These are phyloP conservation scores for Megatriorchis doriae DNA, from an alignment of 2,113 vertebrate species.

Conservation along the genomic window DNA sequence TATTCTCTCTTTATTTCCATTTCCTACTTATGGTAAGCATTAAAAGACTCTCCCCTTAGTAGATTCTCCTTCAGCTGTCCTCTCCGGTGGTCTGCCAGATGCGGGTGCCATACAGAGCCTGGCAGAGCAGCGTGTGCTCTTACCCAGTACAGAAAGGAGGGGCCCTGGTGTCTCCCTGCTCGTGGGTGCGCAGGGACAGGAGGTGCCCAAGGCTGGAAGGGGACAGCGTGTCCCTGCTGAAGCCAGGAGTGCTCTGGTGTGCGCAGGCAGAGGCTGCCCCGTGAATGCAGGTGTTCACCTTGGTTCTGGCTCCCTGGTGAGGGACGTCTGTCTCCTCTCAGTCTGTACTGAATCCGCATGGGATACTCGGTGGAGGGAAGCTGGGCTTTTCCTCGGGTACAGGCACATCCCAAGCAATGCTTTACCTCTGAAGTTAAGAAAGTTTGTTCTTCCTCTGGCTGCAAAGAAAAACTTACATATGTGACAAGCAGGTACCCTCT, in stretches of 20 bases:
- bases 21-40: no score
- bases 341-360: neutral
- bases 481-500: neutral
- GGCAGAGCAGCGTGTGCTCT: fast-evolving
- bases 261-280: fast-evolving
- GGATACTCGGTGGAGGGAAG: neutral
- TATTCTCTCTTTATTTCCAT: neutral
- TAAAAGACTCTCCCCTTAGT: fast-evolving
- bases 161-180: fast-evolving
- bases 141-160: fast-evolving
- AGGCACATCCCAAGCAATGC: neutral
- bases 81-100: neutral
- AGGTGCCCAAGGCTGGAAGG: neutral
- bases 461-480: neutral
- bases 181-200: fast-evolving
- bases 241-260: neutral
- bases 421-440: neutral
- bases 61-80: neutral
- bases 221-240: fast-evolving
- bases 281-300: fast-evolving
- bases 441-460: neutral
- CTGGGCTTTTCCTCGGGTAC: neutral
- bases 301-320: fast-evolving
- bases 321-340: fast-evolving
- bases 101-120: fast-evolving